Conservation (phyloP, 2,797 vertebrate genomes). For the Gallinago solitaria region DNA sequence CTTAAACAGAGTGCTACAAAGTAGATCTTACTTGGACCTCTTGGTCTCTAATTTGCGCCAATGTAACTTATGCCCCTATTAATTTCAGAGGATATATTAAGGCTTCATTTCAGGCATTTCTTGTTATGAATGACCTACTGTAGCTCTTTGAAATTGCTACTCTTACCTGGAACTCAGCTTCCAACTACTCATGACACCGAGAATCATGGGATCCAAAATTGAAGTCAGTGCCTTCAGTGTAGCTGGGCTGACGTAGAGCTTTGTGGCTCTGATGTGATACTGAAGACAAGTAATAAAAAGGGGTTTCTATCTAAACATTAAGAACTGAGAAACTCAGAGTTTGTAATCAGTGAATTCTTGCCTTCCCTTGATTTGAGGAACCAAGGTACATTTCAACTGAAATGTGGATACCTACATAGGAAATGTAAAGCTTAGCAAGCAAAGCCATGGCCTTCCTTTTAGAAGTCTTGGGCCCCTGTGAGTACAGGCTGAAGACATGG, state of each 20-base stretch:
- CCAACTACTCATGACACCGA: neutral
- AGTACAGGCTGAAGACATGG: neutral
- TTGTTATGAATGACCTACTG: neutral
- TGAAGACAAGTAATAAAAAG: neutral
- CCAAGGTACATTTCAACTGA: neutral
- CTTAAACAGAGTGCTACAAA: neutral
- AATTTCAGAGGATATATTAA: neutral
- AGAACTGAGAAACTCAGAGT: neutral
- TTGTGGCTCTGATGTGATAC: neutral
- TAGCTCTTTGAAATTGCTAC: neutral
- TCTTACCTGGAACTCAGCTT: neutral
- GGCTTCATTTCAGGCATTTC: neutral
- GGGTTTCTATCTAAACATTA: neutral
- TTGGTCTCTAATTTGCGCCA: neutral
- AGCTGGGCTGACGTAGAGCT: neutral
- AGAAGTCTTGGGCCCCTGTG: neutral
- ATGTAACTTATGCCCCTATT: neutral
- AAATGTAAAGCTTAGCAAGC: neutral
- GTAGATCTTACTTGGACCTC: neutral
- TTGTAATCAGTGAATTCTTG: neutral
- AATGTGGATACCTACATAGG: neutral
- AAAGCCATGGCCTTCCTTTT: neutral
- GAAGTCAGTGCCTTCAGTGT: fast-evolving
- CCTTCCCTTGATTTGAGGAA: neutral
- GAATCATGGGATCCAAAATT: neutral